phyloP scores from a whole-genome alignment of 2,113 vertebrate genomes.

The Myrmophylax atrothorax region DNA sequence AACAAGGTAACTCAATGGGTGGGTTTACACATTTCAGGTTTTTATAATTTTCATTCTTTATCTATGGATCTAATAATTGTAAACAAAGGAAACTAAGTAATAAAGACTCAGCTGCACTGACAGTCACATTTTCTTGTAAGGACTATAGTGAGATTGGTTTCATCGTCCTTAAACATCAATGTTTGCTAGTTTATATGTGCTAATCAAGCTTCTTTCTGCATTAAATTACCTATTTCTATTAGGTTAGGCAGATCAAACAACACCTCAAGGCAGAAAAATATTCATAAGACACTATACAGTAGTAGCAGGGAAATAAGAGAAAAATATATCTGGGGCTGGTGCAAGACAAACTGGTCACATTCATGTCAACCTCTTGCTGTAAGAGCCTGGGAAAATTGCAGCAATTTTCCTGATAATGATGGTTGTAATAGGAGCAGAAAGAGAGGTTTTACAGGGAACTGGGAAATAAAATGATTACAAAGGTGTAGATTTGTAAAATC shows the following conservation, averaged over 20 bases:
- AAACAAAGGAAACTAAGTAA: not conserved
- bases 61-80: not conserved
- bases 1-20: not conserved
- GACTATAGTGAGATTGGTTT: not conserved
- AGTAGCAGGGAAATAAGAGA: not conserved
- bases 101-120: not conserved
- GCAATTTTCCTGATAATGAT: not conserved
- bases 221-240: not conserved
- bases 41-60: not conserved
- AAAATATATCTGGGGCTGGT: not conserved
- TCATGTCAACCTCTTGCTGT: not conserved
- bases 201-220: not conserved
- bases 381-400: not conserved
- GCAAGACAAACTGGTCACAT: not conserved
- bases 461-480: not conserved
- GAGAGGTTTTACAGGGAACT: not conserved
- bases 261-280: not conserved
- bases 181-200: not conserved
- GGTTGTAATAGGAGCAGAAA: not conserved
- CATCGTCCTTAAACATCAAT: not conserved
- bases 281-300: fast-evolving
- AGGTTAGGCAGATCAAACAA: not conserved
- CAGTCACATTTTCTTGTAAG: not conserved
- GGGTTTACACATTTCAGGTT: not conserved
- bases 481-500: not conserved